A percentile compares a stretch with the other conserved stretches of the same genome.
These are phyloP conservation scores for Turritopsis dohrnii DNA, from an alignment of 30 jellyfish, hydroid and myxozoan species.

Conservation along the genomic window DNA sequence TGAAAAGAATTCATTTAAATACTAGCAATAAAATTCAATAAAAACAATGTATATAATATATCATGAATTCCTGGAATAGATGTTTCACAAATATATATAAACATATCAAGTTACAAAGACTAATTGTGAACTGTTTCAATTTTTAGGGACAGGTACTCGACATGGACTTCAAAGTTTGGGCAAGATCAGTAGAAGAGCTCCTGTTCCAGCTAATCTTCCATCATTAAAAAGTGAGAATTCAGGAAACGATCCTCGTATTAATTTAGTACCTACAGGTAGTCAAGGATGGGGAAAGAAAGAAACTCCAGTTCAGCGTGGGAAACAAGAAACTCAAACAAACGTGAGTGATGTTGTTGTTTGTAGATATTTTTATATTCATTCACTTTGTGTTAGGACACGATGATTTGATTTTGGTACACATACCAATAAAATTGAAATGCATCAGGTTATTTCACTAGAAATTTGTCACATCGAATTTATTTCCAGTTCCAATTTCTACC, in stretches of 20 bases:
- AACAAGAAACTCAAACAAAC: constrained; percentile 53
- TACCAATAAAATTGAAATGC: no score
- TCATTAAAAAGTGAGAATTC: constrained; percentile 91
- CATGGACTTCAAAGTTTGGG: constrained; percentile 95
- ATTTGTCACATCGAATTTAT: no score
- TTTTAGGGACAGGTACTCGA: constrained; percentile 52
- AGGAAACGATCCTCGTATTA: constrained; percentile 97
- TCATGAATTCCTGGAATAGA: not conserved
- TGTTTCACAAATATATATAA: not conserved
- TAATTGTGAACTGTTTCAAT: not conserved
- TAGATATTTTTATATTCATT: no score
- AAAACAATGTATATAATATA: no score
- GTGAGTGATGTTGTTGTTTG: no score
- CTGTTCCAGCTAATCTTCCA: constrained; percentile 87
- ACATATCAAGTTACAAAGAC: not conserved
- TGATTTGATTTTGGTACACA: no score
- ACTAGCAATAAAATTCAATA: not conserved
- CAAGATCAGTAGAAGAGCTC: constrained; percentile 77
- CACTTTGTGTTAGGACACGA: no score
- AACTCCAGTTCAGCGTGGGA: constrained; percentile 31
- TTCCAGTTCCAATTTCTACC: no score
- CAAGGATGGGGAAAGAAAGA: constrained; percentile 98
- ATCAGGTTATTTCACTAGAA: no score
- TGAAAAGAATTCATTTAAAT: not conserved
- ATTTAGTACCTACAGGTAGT: constrained; percentile 87